A percentile compares a stretch with the other conserved stretches of the same genome.
phyloP scores from a whole-genome alignment of 2,888 invertebrate genomes.

The Helicoverpa assulta region DNA sequence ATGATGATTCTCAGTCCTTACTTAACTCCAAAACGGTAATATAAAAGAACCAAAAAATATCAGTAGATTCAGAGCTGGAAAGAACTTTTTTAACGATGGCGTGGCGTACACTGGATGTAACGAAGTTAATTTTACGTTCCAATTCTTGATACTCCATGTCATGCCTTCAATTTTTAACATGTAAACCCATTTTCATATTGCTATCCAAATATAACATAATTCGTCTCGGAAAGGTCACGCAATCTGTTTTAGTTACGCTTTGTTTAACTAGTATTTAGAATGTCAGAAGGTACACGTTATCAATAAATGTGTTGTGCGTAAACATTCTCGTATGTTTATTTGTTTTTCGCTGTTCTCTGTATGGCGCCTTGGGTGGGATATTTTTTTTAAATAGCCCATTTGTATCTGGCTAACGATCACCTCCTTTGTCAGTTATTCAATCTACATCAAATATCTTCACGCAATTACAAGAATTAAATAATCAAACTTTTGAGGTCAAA shows the following conservation, averaged over 20 bases:
- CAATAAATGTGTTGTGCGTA: conserved; percentile 1
- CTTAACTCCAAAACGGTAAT: too few species aligned
- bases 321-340: conserved; percentile 1
- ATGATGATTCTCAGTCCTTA: too few species aligned
- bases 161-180: conserved; percentile 18
- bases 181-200: conserved; percentile 18
- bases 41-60: too few species aligned
- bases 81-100: background rate
- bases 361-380: background rate
- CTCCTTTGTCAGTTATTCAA: background rate
- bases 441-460: background rate
- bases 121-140: conserved; percentile 11
- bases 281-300: conserved; percentile 3
- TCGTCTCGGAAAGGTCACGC: conserved; percentile 21
- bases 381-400: background rate
- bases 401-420: background rate
- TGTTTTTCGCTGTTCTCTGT: background rate
- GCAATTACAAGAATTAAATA: conserved; percentile 17
- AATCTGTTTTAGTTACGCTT: conserved; percentile 15
- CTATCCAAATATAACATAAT: conserved; percentile 38
- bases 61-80: too few species aligned
- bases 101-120: conserved; percentile 1
- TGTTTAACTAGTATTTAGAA: background rate
- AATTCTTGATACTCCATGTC: conserved; percentile 14
- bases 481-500: conserved; percentile 19